Evolutionary conservation across 2,797 vertebrate genomes (phyloP).

Genomic region (Microctenopoma stevenorrisi): DNA sequence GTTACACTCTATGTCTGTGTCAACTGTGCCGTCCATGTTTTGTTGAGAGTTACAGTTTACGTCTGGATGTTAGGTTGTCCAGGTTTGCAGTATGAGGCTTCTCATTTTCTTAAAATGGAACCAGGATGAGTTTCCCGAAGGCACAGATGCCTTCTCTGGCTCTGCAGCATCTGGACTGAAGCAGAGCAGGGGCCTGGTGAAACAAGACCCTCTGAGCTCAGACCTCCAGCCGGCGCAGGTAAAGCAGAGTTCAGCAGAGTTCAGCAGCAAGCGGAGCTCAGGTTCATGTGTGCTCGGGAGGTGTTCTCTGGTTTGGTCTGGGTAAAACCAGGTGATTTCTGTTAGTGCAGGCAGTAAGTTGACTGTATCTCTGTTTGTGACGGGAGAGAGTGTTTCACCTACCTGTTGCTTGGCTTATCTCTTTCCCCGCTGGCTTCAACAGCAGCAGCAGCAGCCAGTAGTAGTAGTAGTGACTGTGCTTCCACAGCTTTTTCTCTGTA

Average conservation of each 20-base stretch:
- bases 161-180: conserved; percentile 65
- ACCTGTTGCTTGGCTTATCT: background rate
- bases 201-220: conserved; percentile 35
- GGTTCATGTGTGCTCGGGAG: conserved; percentile 50
- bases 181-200: conserved; percentile 41
- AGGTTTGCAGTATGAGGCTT: conserved; percentile 63
- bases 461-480: too few species aligned
- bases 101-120: conserved; percentile 36
- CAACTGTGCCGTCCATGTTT: conserved; percentile 40
- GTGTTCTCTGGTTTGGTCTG: conserved; percentile 62
- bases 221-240: conserved; percentile 60
- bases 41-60: conserved; percentile 5
- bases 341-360: conserved; percentile 34
- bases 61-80: conserved; percentile 61
- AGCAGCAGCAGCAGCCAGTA: too few species aligned
- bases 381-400: background rate
- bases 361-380: conserved; percentile 30
- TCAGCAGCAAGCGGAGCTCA: conserved; percentile 57
- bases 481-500: too few species aligned
- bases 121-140: conserved; percentile 20
- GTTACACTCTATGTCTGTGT: conserved; percentile 28
- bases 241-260: conserved; percentile 74
- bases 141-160: conserved; percentile 68
- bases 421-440: too few species aligned
- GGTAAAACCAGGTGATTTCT: conserved; percentile 29